These are phyloP conservation scores for Lagopus leucura DNA, from an alignment of 2,113 vertebrate species.

Conservation along the genomic window DNA sequence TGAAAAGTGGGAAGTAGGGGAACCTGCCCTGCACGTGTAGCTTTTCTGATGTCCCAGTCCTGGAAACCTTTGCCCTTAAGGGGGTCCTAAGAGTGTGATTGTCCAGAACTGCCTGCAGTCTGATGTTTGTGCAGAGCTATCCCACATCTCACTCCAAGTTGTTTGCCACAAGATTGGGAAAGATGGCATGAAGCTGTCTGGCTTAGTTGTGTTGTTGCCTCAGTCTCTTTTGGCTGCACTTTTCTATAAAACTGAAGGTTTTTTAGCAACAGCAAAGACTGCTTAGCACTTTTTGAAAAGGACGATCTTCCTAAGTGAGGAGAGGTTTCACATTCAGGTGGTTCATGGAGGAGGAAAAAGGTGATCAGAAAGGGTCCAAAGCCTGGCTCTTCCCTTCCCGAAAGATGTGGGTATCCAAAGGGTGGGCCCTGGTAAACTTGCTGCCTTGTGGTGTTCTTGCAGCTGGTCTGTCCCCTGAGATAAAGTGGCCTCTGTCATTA, in stretches of 20 bases:
- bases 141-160: not conserved
- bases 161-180: not conserved
- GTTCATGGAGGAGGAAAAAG: not conserved
- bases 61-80: not conserved
- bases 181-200: not conserved
- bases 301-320: not conserved
- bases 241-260: not conserved
- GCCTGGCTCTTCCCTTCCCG: not conserved
- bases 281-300: not conserved
- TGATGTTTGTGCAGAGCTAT: not conserved
- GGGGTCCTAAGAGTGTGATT: not conserved
- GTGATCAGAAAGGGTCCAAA: not conserved
- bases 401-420: not conserved
- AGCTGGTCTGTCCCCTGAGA: constrained; percentile 3
- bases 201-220: not conserved
- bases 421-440: not conserved
- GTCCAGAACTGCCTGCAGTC: not conserved
- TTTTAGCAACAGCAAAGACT: not conserved
- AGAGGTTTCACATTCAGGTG: not conserved
- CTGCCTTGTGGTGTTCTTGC: not conserved
- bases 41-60: not conserved
- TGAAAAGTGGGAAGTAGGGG: not conserved
- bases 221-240: not conserved
- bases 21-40: not conserved
- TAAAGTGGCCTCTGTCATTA: not conserved